These are phyloP conservation scores for Coptodon bakossiorum DNA, from an alignment of 2,113 vertebrate genomes.

Conservation along the genomic window DNA sequence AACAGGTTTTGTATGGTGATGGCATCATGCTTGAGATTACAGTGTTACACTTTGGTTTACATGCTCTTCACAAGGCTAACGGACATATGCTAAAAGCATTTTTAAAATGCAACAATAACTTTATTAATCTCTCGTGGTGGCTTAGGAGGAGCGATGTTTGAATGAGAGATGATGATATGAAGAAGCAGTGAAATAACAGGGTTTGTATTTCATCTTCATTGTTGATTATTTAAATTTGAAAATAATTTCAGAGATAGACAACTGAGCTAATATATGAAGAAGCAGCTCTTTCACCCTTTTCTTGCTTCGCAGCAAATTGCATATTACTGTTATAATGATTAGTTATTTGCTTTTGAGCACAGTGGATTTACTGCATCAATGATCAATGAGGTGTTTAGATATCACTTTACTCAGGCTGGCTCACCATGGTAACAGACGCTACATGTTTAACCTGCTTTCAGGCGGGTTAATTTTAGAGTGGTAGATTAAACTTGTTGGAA, in stretches of 20 bases:
- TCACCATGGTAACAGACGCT: background rate
- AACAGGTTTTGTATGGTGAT: background rate
- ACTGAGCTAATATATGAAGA: background rate
- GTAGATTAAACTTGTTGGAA: background rate
- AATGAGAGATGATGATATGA: constrained; percentile 11
- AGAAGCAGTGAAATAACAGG: background rate
- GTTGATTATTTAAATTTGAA: background rate
- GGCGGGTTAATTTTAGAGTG: background rate
- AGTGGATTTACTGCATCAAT: background rate
- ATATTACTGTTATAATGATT: background rate
- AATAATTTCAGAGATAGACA: background rate
- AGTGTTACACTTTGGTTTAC: background rate
- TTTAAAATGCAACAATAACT: background rate
- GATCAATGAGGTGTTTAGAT: background rate
- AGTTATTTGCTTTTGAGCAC: background rate
- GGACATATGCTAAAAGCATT: background rate
- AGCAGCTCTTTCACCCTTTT: background rate
- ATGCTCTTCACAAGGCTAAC: background rate
- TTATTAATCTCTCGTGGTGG: background rate
- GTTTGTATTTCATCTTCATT: background rate
- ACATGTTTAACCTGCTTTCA: background rate
- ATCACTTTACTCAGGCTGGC: background rate
- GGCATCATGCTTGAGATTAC: background rate
- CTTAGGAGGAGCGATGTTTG: background rate
- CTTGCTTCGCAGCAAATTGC: background rate